phyloP scores from a whole-genome alignment of 2,888 invertebrate species.

The Digitonthophagus gazella region DNA sequence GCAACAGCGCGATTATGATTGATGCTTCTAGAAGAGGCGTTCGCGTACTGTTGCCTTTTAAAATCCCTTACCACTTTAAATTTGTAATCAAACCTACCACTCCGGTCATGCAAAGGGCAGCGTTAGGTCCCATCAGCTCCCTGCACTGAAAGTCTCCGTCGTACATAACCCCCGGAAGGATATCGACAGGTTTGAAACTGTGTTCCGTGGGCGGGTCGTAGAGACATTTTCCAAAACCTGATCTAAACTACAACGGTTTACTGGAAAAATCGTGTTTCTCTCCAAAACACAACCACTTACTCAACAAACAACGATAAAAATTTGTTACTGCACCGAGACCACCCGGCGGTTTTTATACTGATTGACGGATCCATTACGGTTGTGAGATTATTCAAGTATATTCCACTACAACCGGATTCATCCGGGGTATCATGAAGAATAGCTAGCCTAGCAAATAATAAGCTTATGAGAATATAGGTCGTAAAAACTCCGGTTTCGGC shows the following conservation, averaged over 20 bases:
- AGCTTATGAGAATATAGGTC: too few relatives aligned
- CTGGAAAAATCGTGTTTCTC: slow-evolving; percentile 30
- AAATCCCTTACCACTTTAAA: background rate
- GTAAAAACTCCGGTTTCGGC: too few relatives aligned
- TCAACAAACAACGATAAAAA: slow-evolving; percentile 56
- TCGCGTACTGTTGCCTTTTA: too few relatives aligned
- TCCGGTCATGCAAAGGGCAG: slow-evolving; percentile 49
- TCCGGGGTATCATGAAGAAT: slow-evolving; percentile 43
- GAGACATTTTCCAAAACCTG: slow-evolving; percentile 58
- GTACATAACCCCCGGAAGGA: slow-evolving; percentile 56
- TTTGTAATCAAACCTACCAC: slow-evolving; percentile 43
- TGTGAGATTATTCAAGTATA: slow-evolving; percentile 37
- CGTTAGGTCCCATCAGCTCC: slow-evolving; percentile 53
- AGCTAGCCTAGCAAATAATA: slow-evolving; percentile 39
- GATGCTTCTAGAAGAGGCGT: background rate
- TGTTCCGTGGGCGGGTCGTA: slow-evolving; percentile 55
- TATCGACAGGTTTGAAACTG: slow-evolving; percentile 39
- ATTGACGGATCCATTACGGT: slow-evolving; percentile 46
- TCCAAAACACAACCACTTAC: slow-evolving; percentile 45
- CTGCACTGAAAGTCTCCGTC: slow-evolving; percentile 59
- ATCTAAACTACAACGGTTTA: slow-evolving; percentile 47
- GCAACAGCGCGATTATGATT: background rate
- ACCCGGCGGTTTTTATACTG: slow-evolving; percentile 47
- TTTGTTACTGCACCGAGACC: slow-evolving; percentile 56
- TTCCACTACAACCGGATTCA: slow-evolving; percentile 41